phyloP scores from a whole-genome alignment of 2,888 invertebrate species.

The Pedicia rivosa region DNA sequence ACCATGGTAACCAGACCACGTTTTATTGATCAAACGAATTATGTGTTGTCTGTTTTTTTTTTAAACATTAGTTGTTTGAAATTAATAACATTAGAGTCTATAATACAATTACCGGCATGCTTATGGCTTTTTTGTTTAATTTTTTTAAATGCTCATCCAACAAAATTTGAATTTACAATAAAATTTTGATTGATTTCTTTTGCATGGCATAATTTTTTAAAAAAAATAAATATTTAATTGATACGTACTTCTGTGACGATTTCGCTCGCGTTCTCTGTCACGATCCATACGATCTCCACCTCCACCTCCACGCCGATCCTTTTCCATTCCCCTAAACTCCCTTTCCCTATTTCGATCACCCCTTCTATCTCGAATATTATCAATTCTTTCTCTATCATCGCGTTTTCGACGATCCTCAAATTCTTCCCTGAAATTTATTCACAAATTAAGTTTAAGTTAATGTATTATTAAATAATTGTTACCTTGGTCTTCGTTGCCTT shows the following conservation, averaged over 20 bases:
- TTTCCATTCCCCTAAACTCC: slow-evolving; percentile 3
- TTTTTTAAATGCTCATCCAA: no score
- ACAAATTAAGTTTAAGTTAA: background rate
- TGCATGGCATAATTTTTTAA: no score
- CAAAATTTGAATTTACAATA: no score
- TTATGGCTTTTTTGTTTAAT: no score
- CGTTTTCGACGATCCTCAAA: slow-evolving; percentile 21
- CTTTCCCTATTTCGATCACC: slow-evolving; percentile 16
- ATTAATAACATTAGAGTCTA: no score
- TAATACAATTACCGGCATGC: no score
- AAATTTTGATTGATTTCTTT: no score
- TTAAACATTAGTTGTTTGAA: no score
- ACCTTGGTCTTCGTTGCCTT: slow-evolving; percentile 11
- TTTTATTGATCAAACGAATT: no score
- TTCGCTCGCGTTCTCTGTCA: background rate
- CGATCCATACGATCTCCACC: background rate
- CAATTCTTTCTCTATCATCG: slow-evolving; percentile 12
- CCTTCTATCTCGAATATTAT: slow-evolving; percentile 11
- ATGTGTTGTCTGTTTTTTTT: no score
- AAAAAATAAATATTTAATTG: no score
- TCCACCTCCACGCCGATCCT: background rate
- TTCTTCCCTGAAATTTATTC: slow-evolving; percentile 13
- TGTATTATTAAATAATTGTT: background rate
- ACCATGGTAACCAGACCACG: no score
- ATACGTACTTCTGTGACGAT: slow-evolving; percentile 12